These are phyloP conservation scores for Peromyscus maniculatus DNA, from an alignment of 2,113 vertebrate genomes.

Conservation along the genomic window DNA sequence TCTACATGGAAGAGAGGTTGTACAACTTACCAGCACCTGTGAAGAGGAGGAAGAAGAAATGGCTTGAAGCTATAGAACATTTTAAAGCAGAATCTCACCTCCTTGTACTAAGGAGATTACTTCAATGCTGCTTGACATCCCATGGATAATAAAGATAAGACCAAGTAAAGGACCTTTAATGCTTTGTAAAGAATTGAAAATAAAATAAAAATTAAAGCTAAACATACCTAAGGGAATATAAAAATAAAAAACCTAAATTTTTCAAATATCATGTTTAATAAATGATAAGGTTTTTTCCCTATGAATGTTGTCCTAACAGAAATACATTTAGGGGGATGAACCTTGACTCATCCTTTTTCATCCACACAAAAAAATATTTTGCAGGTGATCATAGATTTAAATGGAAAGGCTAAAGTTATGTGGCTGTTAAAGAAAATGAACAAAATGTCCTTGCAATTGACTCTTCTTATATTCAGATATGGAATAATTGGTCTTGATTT, in stretches of 20 bases:
- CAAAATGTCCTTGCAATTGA: background rate
- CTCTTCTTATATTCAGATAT: background rate
- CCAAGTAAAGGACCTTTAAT: background rate
- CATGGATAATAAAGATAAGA: background rate
- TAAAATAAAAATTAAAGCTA: background rate
- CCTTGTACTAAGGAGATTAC: background rate
- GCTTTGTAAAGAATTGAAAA: background rate
- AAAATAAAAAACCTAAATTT: background rate
- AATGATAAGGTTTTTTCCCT: background rate
- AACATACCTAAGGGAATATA: background rate
- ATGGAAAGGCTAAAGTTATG: background rate
- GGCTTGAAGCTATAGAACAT: background rate
- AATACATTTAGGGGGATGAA: background rate
- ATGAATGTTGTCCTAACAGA: background rate
- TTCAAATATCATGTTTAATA: conserved; percentile 20
- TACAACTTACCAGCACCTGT: background rate
- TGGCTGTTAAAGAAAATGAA: background rate
- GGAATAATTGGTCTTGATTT: background rate
- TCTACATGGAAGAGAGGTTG: background rate
- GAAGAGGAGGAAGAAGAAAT: background rate
- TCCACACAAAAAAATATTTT: background rate
- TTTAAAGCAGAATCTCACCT: background rate
- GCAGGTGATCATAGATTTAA: background rate
- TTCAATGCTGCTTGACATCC: background rate
- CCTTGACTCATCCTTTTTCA: background rate